Conservation (phyloP, 2,888 invertebrate genomes). For the Parnassius apollo region DNA sequence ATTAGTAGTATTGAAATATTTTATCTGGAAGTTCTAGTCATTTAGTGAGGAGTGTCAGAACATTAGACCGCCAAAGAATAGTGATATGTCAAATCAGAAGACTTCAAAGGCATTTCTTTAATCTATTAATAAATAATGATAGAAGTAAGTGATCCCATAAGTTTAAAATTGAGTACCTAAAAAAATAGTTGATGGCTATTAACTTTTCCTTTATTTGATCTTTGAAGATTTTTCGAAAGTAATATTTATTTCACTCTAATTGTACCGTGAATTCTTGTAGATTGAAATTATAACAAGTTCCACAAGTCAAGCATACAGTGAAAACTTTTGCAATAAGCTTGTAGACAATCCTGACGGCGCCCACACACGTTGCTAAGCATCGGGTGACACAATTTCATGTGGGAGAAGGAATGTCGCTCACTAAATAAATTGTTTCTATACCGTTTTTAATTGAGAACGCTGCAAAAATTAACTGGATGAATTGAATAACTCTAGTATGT, state of each 20-base stretch:
- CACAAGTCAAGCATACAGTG: slow-evolving; percentile 23
- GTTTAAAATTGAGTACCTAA: too few species aligned
- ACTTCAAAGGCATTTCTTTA: neutral
- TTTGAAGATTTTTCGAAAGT: too few species aligned
- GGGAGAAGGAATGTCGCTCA: slow-evolving; percentile 31
- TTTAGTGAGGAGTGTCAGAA: neutral
- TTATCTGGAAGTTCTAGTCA: too few species aligned
- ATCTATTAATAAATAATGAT: too few species aligned
- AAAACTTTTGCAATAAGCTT: slow-evolving; percentile 38
- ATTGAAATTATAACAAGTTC: slow-evolving; percentile 9
- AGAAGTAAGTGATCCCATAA: too few species aligned
- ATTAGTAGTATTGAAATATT: too few species aligned
- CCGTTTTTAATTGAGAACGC: slow-evolving; percentile 34
- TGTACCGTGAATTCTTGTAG: neutral
- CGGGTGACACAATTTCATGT: slow-evolving; percentile 34
- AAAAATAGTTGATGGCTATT: too few species aligned
- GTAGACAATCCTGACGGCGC: slow-evolving; percentile 26
- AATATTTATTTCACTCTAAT: too few species aligned
- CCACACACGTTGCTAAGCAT: slow-evolving; percentile 28
- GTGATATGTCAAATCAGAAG: neutral
- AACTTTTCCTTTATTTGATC: too few species aligned
- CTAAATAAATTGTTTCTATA: slow-evolving; percentile 30
- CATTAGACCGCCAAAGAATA: slow-evolving; percentile 4
- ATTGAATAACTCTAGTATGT: slow-evolving; percentile 31
- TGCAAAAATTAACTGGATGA: slow-evolving; percentile 32